Percentiles rank a stretch among this genome's conserved stretches.
Evolutionary conservation across 2,797 vertebrate genomes (phyloP).

Genomic region (Falco concolor): DNA sequence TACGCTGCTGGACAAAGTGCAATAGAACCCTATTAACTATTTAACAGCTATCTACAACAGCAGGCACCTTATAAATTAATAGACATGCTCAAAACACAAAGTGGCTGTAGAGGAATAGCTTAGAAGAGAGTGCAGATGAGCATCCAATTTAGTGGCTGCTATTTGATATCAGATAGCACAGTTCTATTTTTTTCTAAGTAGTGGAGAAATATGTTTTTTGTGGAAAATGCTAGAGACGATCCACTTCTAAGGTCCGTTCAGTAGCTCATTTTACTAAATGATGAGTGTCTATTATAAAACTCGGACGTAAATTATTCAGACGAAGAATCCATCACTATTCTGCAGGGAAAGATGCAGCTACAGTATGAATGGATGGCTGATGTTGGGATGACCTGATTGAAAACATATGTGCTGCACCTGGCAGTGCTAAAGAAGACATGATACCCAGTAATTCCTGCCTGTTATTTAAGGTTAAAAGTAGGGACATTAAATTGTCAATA

Average conservation of each 20-base stretch:
- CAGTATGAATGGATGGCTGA: background rate
- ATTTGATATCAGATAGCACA: background rate
- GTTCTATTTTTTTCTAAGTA: background rate
- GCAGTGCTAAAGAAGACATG: background rate
- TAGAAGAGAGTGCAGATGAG: background rate
- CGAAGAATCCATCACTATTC: background rate
- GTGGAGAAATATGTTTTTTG: background rate
- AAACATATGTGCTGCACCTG: constrained; percentile 24
- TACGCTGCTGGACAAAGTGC: constrained; percentile 1
- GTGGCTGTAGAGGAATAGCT: background rate
- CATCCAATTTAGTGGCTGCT: background rate
- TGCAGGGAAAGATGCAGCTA: background rate
- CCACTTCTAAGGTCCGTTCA: background rate
- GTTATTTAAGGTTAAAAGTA: constrained; percentile 28
- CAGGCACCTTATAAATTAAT: constrained; percentile 22
- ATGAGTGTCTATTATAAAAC: background rate
- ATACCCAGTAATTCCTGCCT: constrained; percentile 17
- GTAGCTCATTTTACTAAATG: background rate
- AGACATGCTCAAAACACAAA: constrained; percentile 5
- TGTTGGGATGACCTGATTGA: background rate
- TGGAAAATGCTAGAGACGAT: background rate
- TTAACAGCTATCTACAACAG: constrained; percentile 17
- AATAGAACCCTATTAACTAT: constrained; percentile 21
- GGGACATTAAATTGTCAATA: constrained; percentile 30
- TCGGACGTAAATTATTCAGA: background rate